Conservation (phyloP, 2,113 vertebrate genomes). For the Peromyscus californicus region DNA sequence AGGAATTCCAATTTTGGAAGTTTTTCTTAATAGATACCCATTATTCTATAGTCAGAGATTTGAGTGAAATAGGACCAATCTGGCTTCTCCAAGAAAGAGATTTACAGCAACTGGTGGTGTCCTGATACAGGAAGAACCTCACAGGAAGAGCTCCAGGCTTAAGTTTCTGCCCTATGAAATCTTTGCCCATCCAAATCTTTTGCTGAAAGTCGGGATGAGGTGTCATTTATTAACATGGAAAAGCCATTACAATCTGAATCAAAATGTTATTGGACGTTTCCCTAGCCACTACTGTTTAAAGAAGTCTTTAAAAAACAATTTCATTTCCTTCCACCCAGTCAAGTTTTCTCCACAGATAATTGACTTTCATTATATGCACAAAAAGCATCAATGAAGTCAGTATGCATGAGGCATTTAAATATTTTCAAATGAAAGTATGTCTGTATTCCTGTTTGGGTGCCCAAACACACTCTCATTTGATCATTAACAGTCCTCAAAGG, state of each 20-base stretch:
- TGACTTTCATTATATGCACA: slow-evolving; percentile 86
- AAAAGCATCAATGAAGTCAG: slow-evolving; percentile 81
- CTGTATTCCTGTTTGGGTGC: slow-evolving; percentile 44
- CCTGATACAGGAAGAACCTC: slow-evolving; percentile 43
- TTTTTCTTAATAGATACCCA: neutral
- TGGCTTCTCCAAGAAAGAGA: slow-evolving; percentile 49
- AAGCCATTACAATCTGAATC: slow-evolving; percentile 85
- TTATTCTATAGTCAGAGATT: slow-evolving; percentile 4
- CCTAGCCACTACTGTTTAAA: slow-evolving; percentile 85
- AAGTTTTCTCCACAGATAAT: slow-evolving; percentile 89
- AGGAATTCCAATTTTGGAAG: neutral
- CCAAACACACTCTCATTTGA: slow-evolving; percentile 50
- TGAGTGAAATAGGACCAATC: slow-evolving; percentile 81
- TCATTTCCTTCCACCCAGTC: slow-evolving; percentile 87
- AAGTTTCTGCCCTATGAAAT: slow-evolving; percentile 71
- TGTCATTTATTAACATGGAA: slow-evolving; percentile 85
- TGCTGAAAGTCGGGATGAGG: slow-evolving; percentile 85
- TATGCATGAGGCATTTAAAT: slow-evolving; percentile 79
- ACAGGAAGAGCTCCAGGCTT: slow-evolving; percentile 61
- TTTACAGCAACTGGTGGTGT: slow-evolving; percentile 54
- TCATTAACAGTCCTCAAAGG: slow-evolving; percentile 16
- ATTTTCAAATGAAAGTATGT: slow-evolving; percentile 65
- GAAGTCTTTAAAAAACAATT: slow-evolving; percentile 89
- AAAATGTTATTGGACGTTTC: slow-evolving; percentile 85
- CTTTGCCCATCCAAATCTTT: slow-evolving; percentile 82